Percentiles rank a stretch among this genome's conserved stretches.
Conservation (phyloP, 2,113 vertebrate genomes). For the Struthidea cinerea region DNA sequence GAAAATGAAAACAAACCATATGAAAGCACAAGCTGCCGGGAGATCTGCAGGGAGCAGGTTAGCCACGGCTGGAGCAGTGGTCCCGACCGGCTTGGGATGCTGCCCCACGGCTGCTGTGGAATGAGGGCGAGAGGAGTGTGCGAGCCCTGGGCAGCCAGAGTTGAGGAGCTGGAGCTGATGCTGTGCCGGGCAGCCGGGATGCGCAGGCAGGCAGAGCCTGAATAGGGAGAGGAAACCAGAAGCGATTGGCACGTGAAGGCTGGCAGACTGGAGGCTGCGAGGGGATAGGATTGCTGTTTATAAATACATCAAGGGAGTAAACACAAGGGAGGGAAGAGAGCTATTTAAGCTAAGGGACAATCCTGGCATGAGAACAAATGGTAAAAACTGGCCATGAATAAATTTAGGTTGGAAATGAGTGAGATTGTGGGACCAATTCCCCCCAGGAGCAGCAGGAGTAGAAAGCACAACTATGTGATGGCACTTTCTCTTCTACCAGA, state of each 20-base stretch:
- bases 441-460: neutral
- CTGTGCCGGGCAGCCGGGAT: neutral
- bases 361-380: slow-evolving; percentile 53
- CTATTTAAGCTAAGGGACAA: slow-evolving; percentile 58
- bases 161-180: neutral
- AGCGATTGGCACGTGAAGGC: slow-evolving; percentile 7
- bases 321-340: slow-evolving; percentile 53
- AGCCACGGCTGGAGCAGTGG: neutral
- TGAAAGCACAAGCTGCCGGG: neutral
- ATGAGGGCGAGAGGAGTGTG: neutral
- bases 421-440: neutral
- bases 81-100: neutral
- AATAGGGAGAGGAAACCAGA: neutral
- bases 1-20: neutral
- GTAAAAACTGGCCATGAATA: slow-evolving; percentile 45
- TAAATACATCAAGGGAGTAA: slow-evolving; percentile 63
- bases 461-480: neutral
- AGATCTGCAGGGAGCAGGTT: neutral
- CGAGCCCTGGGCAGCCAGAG: neutral
- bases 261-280: slow-evolving; percentile 24
- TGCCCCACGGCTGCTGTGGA: neutral
- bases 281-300: slow-evolving; percentile 51
- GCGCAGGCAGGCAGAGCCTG: neutral
- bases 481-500: neutral
- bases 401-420: slow-evolving; percentile 29